A percentile compares a stretch with the other conserved stretches of the same genome.
These are phyloP conservation scores for Teleogryllus oceanicus DNA, from an alignment of 2,888 invertebrate species.

Conservation along the genomic window DNA sequence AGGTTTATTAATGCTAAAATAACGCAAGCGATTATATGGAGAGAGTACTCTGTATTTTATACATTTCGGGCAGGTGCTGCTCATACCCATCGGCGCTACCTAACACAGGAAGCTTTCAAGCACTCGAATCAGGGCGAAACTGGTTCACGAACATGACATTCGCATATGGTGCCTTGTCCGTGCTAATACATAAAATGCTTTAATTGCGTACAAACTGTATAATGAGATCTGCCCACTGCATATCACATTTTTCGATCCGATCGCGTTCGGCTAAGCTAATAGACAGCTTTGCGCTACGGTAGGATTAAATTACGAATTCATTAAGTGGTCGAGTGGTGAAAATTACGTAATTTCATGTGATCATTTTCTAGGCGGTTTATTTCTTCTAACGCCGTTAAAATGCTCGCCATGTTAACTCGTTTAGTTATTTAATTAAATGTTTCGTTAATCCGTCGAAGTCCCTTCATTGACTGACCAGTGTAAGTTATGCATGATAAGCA, in stretches of 20 bases:
- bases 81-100: no score
- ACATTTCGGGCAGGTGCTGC: no score
- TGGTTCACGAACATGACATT: no score
- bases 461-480: no score
- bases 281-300: not conserved
- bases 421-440: conserved; percentile 18
- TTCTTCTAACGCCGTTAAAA: not conserved
- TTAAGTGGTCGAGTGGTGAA: conserved; percentile 18
- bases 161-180: no score
- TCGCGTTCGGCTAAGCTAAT: conserved; percentile 7
- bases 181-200: not conserved
- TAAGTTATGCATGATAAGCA: no score
- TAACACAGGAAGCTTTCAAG: no score
- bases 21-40: no score
- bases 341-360: conserved; percentile 18
- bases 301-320: conserved; percentile 9
- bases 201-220: not conserved
- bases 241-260: not conserved
- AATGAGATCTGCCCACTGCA: not conserved
- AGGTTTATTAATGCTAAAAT: no score
- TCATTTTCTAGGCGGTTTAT: conserved; percentile 18
- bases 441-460: not conserved
- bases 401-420: conserved; percentile 18
- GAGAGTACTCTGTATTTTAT: no score
- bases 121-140: no score